phyloP scores from a whole-genome alignment of 1,140 invertebrate species.

The Lysiphlebus fabarum region DNA sequence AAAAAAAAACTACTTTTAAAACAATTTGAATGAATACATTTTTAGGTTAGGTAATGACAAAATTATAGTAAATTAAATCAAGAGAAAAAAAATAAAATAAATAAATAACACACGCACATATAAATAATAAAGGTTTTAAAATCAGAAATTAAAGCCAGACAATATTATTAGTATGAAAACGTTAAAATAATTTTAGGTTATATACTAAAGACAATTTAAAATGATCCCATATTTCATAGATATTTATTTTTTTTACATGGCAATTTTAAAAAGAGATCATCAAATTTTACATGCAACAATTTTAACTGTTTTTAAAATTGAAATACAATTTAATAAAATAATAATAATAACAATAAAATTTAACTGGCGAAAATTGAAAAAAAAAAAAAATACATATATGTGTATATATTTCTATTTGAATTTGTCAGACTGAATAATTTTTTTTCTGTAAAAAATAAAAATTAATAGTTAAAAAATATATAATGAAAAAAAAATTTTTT shows the following conservation, averaged over 20 bases:
- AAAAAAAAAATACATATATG: too few species aligned
- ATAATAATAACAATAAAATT: too few species aligned
- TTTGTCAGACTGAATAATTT: conserved; percentile 1
- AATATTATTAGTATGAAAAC: conserved; percentile 40
- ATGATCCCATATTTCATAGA: not conserved
- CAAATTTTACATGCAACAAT: conserved; percentile 15
- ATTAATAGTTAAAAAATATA: not conserved
- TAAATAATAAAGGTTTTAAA: conserved; percentile 1
- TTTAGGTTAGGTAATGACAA: conserved; percentile 37
- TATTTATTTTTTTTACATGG: conserved; percentile 11
- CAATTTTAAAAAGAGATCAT: conserved; percentile 12
- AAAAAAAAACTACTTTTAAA: conserved; percentile 31
- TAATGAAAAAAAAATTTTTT: not conserved
- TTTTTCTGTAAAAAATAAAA: not conserved
- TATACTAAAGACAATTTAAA: conserved; percentile 22
- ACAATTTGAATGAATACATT: conserved; percentile 35
- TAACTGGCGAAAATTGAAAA: too few species aligned
- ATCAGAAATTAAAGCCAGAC: conserved; percentile 27
- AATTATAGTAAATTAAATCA: conserved; percentile 39
- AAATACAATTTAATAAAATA: not conserved
- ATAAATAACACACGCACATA: not conserved
- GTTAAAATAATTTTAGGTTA: conserved; percentile 37
- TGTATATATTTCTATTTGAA: not conserved
- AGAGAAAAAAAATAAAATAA: conserved; percentile 16
- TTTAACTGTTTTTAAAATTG: not conserved